A percentile compares a stretch with the other conserved stretches of the same genome.
Evolutionary conservation across 2,113 vertebrate genomes (phyloP).

Genomic region (Setophaga coronata): DNA sequence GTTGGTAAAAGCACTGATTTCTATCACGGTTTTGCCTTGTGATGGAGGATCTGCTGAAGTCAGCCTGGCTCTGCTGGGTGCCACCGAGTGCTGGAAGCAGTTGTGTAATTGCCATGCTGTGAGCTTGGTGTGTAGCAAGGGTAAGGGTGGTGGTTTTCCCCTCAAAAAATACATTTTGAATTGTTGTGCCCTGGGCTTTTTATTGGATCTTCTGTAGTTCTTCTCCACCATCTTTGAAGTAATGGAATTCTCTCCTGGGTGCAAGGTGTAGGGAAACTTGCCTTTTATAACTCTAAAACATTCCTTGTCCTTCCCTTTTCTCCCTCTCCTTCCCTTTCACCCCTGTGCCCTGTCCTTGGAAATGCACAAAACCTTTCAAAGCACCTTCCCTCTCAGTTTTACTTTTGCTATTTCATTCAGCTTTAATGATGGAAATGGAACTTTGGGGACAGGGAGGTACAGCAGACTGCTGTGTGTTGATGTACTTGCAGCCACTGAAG

Average conservation of each 20-base stretch:
- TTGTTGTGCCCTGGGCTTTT: not conserved
- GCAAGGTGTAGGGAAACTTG: not conserved
- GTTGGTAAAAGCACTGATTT: not conserved
- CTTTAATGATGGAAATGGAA: not conserved
- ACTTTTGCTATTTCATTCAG: not conserved
- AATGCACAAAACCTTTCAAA: not conserved
- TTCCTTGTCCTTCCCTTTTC: not conserved
- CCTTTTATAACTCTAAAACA: not conserved
- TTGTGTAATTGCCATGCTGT: not conserved
- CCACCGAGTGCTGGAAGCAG: not conserved
- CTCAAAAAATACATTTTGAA: not conserved
- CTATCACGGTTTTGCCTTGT: rapidly evolving
- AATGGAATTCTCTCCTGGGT: not conserved
- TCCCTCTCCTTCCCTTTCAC: not conserved
- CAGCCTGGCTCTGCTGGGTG: not conserved
- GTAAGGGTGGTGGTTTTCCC: not conserved
- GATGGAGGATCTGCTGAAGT: not conserved
- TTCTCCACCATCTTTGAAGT: not conserved
- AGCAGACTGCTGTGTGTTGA: rapidly evolving
- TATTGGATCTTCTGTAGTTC: not conserved
- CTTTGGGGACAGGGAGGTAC: not conserved
- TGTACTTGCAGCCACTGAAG: not conserved
- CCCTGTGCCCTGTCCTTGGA: not conserved
- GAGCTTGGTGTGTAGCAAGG: not conserved
- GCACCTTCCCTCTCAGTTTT: not conserved